Evolutionary conservation across 2,797 vertebrate species (phyloP), one percentile per base, ranked within the genome.

Genomic region (Rhinoraja longicauda): DNA sequence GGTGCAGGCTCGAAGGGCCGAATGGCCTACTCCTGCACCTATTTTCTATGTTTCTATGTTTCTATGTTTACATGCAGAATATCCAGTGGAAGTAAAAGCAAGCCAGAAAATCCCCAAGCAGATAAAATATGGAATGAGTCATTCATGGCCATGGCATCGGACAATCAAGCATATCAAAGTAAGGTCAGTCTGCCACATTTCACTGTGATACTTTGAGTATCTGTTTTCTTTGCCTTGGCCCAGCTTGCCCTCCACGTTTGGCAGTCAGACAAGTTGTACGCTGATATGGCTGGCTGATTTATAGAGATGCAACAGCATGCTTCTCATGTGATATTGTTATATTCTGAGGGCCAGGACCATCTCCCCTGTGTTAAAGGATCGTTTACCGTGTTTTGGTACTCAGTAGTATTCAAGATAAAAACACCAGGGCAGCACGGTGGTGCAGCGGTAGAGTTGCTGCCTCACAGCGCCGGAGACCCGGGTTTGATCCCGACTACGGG

Each of bases 141-240:
- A 92, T 24, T 92, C 90, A 92, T 75, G 45, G 75, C 90, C 90
- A 92, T 92, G 70, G 70, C 90, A 92, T 92, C 90, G 57, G 39
- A 92, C 70, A 92, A 92, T 92, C 70, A 92, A 92, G 36, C 90
- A 92, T 75, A 92, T 92, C 90, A 92, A 39, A 92, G 70, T 92
- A 73, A 92, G 90, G 90, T 92, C 90, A 92, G 26, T 26, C 90
- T 92, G 90, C 90, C 70, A 92, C 90, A 75, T 92, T 92, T 92
- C 29, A 92, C 67, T 92, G 70, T 72, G 92, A 92, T 92, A 92
- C 90, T 92, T 92, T 92, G 70, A 75, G 90, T 72, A 72, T 92
- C 90, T 92, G 90, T 39, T 92, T 92, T 92, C 90, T 70, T 92
- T 73, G 90, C 90, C 90, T 73, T 92, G 90, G 90, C 39, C 70